Base-by-base conservation (phyloP, 2,113 vertebrate genomes). In the Strix uralensis region DNA sequence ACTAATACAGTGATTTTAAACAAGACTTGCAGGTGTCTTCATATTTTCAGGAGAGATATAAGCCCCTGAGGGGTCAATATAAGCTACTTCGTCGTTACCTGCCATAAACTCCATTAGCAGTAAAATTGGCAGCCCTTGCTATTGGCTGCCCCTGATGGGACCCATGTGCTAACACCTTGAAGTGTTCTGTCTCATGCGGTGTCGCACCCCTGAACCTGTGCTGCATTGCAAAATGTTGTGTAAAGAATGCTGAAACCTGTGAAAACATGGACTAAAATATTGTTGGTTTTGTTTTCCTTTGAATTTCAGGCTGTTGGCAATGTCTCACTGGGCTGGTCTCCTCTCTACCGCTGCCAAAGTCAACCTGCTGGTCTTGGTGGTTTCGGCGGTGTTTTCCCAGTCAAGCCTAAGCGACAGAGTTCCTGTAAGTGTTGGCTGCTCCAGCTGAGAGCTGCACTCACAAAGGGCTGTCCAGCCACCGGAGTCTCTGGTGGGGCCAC, bases 231-330 rank as follows among this genome's bases (percentile, higher is more conserved):
- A 54, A 83, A 36, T 36, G 42, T 63, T 7, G 0, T 13, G 29
- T 81, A 38, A 70, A 88, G 59, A 61, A 51, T 38, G 44, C 71
- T 52, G 63, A 72, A 95, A 80, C 57, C 81, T 73, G 66, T 10
- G 58, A 86, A 83, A 95, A 71, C 1, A 1, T 8, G 6, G 29
- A 34, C 55, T 92, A 15, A 95, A 59, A 23, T 9, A 1, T 10
- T 5, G 25, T 32, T 80, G 9, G 15, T 14, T 81, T 88, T 94
- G 59, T 90, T 90, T 79, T 73, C 27, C 61, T 89, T 89, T 89
- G 59, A 27, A 1, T 97, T 97, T 62, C 92, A 98, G 97, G 75
- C 67, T 93, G 96, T 26, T 85, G 89, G 87, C 71, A 4, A 97
- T 97, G 96, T 79, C 91, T 88, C 13, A 2, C n/a, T n/a, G 92